Evolutionary conservation across 2,113 vertebrate species (phyloP), one percentile per base, ranked within the genome.

Genomic region (Mesoclemmys tuberculata): DNA sequence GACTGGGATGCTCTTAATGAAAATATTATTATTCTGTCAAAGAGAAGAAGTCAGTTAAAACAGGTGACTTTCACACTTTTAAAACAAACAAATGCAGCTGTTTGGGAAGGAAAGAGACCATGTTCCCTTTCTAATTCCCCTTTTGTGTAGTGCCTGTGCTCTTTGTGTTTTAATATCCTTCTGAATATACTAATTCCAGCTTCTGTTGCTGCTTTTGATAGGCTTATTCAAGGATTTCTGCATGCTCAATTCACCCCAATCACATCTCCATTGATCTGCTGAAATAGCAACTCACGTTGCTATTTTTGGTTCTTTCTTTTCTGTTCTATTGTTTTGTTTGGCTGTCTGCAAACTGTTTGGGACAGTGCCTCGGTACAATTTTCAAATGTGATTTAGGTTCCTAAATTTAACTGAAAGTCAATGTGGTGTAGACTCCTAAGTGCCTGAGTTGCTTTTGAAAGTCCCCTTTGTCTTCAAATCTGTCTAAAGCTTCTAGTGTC

Each of bases 1-100:
- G 99, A 99, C 93, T 99, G 99, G 99, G 99, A 99, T 97, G 98
- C 99, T 68, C 98, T 99, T 90, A 99, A 99, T 97, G 99, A 99
- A 98, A 99, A 99, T 96, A 99, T 99, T 97, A 99, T 99, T 98
- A 98, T 99, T 95, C 98, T 99, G 19, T 99, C 99, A 12, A 99
- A 99, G 98, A 99, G 99, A 94, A 98, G 99, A 97, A 99, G 99
- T 98, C 99, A 99, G 90, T 98, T 99, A 94, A 99, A 99, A 98
- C 99, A 99, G 98, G 99, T 99, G 85, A 96, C 93, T 95, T 92
- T 89, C 51, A 27, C 80, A 49, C 5, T 44, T 96, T 75, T 77
- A 74, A 93, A 95, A 83, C 44, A 84, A 88, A 78, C 85, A 64
- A 51, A 8, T 58, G 0, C 10, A 0, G 85, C 91, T 84, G 82